Conservation (phyloP, 2,888 invertebrate genomes). For the Ariolimax columbianus region DNA sequence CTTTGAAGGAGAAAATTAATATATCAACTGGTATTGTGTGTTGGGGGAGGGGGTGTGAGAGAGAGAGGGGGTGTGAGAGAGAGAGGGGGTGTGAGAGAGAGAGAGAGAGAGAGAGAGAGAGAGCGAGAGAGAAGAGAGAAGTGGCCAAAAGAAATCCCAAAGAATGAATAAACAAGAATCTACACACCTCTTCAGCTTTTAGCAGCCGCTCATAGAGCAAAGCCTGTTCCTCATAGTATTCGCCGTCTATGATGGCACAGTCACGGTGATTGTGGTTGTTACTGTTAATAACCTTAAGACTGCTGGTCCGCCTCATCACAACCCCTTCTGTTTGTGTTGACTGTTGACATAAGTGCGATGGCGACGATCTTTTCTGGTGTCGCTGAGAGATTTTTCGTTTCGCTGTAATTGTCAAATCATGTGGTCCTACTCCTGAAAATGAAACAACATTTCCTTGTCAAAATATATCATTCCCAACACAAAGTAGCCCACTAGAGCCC, state of each 20-base stretch:
- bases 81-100: too few species aligned
- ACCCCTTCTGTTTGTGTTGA: conserved; percentile 71
- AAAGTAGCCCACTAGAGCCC: background rate
- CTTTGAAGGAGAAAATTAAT: background rate
- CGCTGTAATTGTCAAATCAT: conserved; percentile 72
- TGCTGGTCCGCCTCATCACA: conserved; percentile 38
- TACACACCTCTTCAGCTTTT: conserved; percentile 74
- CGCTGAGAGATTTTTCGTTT: conserved; percentile 77
- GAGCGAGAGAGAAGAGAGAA: too few species aligned
- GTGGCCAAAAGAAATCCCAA: too few species aligned
- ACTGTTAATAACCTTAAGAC: conserved; percentile 47
- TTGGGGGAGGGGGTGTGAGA: too few species aligned
- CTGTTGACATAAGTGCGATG: conserved; percentile 63
- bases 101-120: too few species aligned
- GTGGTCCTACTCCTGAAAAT: conserved; percentile 52
- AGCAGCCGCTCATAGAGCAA: conserved; percentile 72
- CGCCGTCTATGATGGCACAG: conserved; percentile 61
- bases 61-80: too few species aligned
- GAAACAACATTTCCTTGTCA: background rate
- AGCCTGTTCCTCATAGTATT: conserved; percentile 71
- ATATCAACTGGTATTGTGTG: background rate
- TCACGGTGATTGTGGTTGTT: conserved; percentile 55
- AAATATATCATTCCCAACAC: background rate
- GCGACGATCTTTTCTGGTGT: conserved; percentile 60
- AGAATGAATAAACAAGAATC: background rate